A percentile compares a stretch with the other conserved stretches of the same genome.
These are phyloP conservation scores for Euura lappo DNA, from an alignment of 1,140 invertebrate genomes.

Conservation along the genomic window DNA sequence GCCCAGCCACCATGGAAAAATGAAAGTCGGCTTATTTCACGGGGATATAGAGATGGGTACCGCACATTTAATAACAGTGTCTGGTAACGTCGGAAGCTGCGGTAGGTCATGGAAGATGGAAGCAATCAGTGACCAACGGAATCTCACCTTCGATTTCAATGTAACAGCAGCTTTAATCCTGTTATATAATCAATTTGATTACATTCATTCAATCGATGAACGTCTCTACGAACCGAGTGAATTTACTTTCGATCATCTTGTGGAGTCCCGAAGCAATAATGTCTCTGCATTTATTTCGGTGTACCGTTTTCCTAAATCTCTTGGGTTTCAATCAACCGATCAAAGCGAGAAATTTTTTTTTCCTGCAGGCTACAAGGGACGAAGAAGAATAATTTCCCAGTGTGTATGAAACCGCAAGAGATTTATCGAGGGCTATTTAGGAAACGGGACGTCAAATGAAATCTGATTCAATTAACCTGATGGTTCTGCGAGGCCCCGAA, in stretches of 20 bases:
- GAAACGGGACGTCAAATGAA: constrained; percentile 10
- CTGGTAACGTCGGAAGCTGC: neutral
- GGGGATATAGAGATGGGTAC: constrained; percentile 4
- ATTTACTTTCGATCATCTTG: neutral
- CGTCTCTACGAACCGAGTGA: neutral
- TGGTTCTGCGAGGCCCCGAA: constrained; percentile 13
- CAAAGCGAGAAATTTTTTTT: neutral
- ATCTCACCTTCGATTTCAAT: neutral
- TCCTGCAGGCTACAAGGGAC: neutral
- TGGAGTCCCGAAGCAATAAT: neutral
- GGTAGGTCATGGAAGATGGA: constrained; percentile 1
- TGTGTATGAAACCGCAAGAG: neutral
- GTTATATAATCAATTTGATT: neutral
- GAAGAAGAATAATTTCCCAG: neutral
- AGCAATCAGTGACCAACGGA: neutral
- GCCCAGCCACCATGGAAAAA: neutral
- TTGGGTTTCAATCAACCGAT: neutral
- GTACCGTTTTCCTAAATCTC: neutral
- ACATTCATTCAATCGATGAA: neutral
- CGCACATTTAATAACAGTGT: constrained; percentile 3
- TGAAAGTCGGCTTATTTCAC: constrained; percentile 7
- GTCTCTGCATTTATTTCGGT: neutral
- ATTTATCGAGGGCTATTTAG: constrained; percentile 7
- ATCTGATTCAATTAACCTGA: constrained; percentile 23
- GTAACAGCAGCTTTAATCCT: neutral